Base-by-base conservation (phyloP, 2,888 invertebrate species). In the Pollenia labialis region DNA sequence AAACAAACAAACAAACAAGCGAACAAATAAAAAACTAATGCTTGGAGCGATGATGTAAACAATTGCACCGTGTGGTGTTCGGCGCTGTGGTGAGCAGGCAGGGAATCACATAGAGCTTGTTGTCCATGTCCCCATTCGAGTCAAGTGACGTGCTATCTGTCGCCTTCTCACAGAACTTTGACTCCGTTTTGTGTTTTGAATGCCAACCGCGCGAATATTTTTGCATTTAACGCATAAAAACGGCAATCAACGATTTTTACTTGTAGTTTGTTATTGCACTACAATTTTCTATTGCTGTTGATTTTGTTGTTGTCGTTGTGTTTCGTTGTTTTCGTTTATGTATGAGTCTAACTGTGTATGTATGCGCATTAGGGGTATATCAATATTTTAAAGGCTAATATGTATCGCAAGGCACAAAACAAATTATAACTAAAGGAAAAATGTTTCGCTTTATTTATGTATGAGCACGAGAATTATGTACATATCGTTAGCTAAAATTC, bases 121-220 rank as follows among this genome's bases (percentile, higher is more conserved):
- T 92, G 92, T 92, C 92, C 92, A 92, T 92, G 92, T 92, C 91
- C 92, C 91, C 92, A 92, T 92, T 92, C 90, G 91, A 92, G 92
- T 92, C 92, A 92, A 92, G 92, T 92, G 92, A 92, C 92, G 92
- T 92, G 92, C 92, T 92, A 92, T 92, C 92, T 92, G 92, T 92
- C 91, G 92, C 92, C 92, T 92, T 92, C 92, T 92, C 92, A 90
- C 92, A 92, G 92, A 92, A 92, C 92, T 92, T 92, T 92, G 92
- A 92, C 92, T 92, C 92, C 91, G 91, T 92, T 90, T 84, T 84
- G 48, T 90, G 91, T 92, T 32, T 87, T 92, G 92, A 92, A 92
- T 92, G 92, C 91, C 92, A 92, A 91, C 87, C 87, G 84, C 87
- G 87, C 87, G 85, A 84, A 85, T 85, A 81, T 77, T 82, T 87